Percentiles rank a stretch among this genome's conserved stretches.
Conservation (phyloP, 2,113 vertebrate species). For the Aix galericulata region DNA sequence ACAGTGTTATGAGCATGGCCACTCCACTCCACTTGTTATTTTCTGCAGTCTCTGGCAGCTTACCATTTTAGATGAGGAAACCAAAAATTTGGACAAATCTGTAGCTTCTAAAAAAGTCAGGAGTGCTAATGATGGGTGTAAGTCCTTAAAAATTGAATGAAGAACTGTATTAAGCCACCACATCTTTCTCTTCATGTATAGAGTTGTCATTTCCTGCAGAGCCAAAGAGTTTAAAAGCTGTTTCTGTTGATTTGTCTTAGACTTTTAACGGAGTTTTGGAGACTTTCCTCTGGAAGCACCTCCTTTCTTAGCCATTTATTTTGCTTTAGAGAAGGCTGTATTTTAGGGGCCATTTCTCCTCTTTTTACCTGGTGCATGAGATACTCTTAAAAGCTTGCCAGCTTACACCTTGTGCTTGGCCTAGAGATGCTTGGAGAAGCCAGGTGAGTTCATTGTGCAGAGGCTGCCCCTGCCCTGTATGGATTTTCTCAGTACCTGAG, state of each 20-base stretch:
- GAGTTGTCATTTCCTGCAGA: background rate
- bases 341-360: background rate
- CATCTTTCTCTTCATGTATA: background rate
- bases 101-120: background rate
- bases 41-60: background rate
- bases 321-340: background rate
- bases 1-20: background rate
- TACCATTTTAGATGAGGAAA: background rate
- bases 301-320: background rate
- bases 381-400: background rate
- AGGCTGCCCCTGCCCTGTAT: background rate
- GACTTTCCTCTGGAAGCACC: background rate
- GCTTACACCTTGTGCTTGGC: background rate
- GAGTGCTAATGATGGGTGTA: background rate
- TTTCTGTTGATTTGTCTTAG: background rate
- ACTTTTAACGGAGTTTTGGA: background rate
- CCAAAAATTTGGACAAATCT: background rate
- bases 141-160: background rate
- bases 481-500: background rate
- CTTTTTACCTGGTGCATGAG: background rate
- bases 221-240: background rate
- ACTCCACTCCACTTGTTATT: fast-evolving
- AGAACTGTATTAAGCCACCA: background rate
- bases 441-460: background rate
- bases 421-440: background rate